phyloP scores from a whole-genome alignment of 2,888 invertebrate species.

The Drosophila testacea region DNA sequence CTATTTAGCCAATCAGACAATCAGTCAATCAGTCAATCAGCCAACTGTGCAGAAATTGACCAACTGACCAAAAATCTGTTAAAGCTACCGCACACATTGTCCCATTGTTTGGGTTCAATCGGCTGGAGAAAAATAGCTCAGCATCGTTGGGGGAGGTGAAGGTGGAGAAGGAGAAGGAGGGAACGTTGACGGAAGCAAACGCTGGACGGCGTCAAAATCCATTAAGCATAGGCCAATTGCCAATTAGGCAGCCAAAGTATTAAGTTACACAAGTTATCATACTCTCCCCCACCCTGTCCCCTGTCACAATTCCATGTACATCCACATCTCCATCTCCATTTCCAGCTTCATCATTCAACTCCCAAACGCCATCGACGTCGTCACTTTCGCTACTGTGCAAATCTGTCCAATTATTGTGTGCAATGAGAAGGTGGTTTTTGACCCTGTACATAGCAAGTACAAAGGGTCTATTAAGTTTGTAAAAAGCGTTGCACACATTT shows the following conservation, averaged over 20 bases:
- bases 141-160: not conserved
- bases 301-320: not conserved
- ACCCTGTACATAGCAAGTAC: too few relatives aligned
- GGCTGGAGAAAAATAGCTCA: constrained; percentile 44
- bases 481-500: too few relatives aligned
- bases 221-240: constrained; percentile 73
- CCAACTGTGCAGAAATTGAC: constrained; percentile 61
- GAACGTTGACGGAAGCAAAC: constrained; percentile 56
- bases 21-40: constrained; percentile 27
- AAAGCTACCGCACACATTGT: constrained; percentile 32
- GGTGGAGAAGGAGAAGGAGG: not conserved
- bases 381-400: constrained; percentile 73
- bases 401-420: constrained; percentile 71
- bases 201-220: constrained; percentile 69
- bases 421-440: not conserved
- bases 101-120: constrained; percentile 52
- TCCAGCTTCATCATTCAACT: constrained; percentile 12
- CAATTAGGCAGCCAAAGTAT: constrained; percentile 61
- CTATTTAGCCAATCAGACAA: not conserved
- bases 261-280: constrained; percentile 49
- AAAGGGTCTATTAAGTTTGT: too few relatives aligned
- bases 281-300: not conserved
- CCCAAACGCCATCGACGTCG: constrained; percentile 20
- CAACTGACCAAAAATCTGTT: constrained; percentile 65
- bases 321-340: not conserved